phyloP scores from a whole-genome alignment of 2,888 invertebrate genomes.

The Opisthograptis luteolata region DNA sequence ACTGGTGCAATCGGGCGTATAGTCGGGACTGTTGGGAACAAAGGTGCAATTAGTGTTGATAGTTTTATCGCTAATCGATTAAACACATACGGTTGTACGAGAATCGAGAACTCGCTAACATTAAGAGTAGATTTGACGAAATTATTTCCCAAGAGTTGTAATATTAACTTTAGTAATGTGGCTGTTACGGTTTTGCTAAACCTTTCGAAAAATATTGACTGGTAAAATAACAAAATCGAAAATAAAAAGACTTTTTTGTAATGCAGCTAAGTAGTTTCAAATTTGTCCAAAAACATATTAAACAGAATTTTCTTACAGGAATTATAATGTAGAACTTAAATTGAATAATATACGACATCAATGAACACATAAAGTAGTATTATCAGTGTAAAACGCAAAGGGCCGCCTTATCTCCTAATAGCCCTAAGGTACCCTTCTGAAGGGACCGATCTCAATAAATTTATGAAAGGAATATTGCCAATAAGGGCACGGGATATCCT shows the following conservation, averaged over 20 bases:
- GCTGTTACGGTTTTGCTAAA: too few relatives aligned
- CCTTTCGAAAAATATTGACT: too few relatives aligned
- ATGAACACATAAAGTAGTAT: conserved; percentile 51
- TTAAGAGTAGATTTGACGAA: too few relatives aligned
- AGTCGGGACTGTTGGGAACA: conserved; percentile 7
- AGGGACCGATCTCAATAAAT: conserved; percentile 82
- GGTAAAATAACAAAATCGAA: too few relatives aligned
- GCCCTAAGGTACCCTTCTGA: conserved; percentile 66
- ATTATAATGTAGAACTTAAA: conserved; percentile 15
- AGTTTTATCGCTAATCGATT: conserved; percentile 44
- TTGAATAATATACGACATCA: conserved; percentile 35
- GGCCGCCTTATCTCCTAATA: conserved; percentile 69
- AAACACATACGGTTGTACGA: conserved; percentile 18
- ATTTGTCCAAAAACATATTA: not conserved
- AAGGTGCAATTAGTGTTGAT: conserved; percentile 42
- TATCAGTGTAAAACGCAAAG: conserved; percentile 51
- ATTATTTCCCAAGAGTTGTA: too few relatives aligned
- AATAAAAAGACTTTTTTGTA: too few relatives aligned
- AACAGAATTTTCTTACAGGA: not conserved
- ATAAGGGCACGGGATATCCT: conserved; percentile 81
- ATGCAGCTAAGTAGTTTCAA: too few relatives aligned
- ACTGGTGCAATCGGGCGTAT: conserved; percentile 4
- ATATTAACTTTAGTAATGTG: too few relatives aligned
- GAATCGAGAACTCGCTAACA: conserved; percentile 15
- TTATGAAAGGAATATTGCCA: conserved; percentile 84